Conservation (phyloP, 1,140 invertebrate species). For the Pantala flavescens region DNA sequence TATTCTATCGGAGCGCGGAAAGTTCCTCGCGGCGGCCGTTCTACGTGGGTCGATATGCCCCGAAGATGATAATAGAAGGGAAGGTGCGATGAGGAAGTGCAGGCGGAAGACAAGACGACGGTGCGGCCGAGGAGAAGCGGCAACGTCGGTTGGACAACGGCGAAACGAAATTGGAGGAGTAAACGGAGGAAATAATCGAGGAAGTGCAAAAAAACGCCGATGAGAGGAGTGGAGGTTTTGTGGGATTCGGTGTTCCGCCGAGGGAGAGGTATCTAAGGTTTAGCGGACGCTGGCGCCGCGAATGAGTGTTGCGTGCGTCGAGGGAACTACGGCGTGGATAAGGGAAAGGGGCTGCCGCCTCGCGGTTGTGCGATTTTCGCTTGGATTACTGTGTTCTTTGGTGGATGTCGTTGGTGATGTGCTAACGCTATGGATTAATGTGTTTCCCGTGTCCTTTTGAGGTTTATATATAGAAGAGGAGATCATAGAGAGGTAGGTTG, state of each 20-base stretch:
- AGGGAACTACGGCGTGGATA: not conserved
- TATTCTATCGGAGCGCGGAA: not conserved
- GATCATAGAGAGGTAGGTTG: not conserved
- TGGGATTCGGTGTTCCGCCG: not conserved
- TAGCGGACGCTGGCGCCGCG: not conserved
- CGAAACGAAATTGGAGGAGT: constrained; percentile 8
- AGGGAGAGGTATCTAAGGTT: not conserved
- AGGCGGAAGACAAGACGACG: not conserved
- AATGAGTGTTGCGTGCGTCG: not conserved
- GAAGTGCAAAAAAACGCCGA: constrained; percentile 5
- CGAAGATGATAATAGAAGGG: constrained; percentile 6
- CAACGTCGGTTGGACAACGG: not conserved
- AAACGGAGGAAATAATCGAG: constrained; percentile 1
- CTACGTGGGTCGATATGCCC: constrained; percentile 7
- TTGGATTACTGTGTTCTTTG: not conserved
- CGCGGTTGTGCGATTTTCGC: not conserved
- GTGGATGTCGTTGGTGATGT: not conserved
- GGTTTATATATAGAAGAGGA: not conserved
- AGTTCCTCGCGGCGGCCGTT: not conserved
- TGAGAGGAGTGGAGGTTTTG: not conserved
- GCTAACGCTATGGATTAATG: not conserved
- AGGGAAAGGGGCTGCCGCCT: not conserved
- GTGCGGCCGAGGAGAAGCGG: not conserved
- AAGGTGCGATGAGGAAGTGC: not conserved
- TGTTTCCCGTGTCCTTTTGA: not conserved